Evolutionary conservation across 2,797 vertebrate genomes (phyloP).

Genomic region (Varecia variegata): DNA sequence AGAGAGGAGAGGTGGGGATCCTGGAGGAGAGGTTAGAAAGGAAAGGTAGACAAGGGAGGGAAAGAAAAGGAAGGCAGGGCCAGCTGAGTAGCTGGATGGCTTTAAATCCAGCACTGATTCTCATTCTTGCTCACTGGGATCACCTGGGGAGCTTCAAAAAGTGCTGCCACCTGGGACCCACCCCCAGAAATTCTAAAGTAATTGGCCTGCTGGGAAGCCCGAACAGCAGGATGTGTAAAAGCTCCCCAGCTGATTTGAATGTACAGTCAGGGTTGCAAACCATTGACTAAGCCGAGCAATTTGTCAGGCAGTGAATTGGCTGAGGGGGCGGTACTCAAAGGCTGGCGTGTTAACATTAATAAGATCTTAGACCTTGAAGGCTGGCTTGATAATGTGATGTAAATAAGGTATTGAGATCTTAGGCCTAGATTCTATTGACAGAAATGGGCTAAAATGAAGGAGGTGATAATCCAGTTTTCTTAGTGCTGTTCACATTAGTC

Average conservation of each 20-base stretch:
- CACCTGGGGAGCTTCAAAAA: conserved; percentile 9
- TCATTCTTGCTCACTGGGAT: conserved; percentile 6
- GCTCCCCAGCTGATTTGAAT: conserved; percentile 52
- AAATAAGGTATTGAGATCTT: conserved; percentile 66
- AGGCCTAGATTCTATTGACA: conserved; percentile 22
- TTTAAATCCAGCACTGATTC: conserved; percentile 42
- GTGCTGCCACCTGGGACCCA: background rate
- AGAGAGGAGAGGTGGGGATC: background rate
- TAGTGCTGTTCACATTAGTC: conserved; percentile 39
- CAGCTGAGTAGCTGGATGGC: background rate
- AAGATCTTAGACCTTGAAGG: conserved; percentile 67
- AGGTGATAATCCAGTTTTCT: conserved; percentile 53
- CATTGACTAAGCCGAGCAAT: conserved; percentile 58
- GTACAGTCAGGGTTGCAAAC: conserved; percentile 12
- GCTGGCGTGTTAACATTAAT: conserved; percentile 69
- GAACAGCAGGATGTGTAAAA: conserved; percentile 51
- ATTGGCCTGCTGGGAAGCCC: background rate
- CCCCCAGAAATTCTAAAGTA: conserved; percentile 29
- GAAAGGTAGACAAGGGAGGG: background rate
- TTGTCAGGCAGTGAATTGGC: conserved; percentile 68
- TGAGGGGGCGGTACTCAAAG: conserved; percentile 58
- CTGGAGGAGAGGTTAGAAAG: background rate
- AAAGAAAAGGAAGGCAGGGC: background rate
- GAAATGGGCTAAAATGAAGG: conserved; percentile 62
- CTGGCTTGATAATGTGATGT: conserved; percentile 60